Base-by-base conservation (phyloP, 2,888 invertebrate species). In the Eugnorisma glareosa region DNA sequence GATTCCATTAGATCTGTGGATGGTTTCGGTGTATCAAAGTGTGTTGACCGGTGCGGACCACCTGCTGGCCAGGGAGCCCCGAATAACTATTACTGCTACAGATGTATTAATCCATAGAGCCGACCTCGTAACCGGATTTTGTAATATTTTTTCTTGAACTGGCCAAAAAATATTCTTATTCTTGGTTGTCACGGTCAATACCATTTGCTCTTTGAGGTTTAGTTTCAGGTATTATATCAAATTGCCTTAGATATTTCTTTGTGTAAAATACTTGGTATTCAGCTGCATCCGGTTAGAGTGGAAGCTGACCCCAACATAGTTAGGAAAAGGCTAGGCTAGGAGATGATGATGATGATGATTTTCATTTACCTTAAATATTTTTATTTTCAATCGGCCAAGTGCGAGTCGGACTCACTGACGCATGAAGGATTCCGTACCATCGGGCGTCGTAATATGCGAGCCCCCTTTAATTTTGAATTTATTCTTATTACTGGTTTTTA, bases 11-110 rank as follows among this genome's bases (percentile, higher is more conserved):
- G 94, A 94, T 92, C 89, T 90, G 91, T 91, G 92, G 93, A 94
- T 93, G 93, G 93, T 93, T 94, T 94, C 94, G 95, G 95, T 94
- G 92, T 93, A 95, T 94, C 95, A 95, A 94, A 95, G 94, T 94
- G 92, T 94, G 94, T 93, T 94, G 94, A 95, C 94, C 93, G 92
- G 93, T 86, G 87, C 84, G 90, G 95, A 94, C 96, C 96, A 91
- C 96, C 96, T 94, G 95, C 95, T 93, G 96, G 82, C 83, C 85
- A 89, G 89, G 91, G 89, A 93, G 92, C 91, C 88, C 90, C 91
- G 89, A 89, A 90, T 91, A 89, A 89, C 86, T 89, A 85, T 90
- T 85, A 89, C 88, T 88, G 87, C 81, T 87, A 87, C 79, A 86
- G 86, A 87, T 86, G 77, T 90, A 90, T 82, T 80, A 88, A 89